A percentile compares a stretch with the other conserved stretches of the same genome.
Evolutionary conservation across 2,797 vertebrate genomes (phyloP).

Genomic region (Xiphophorus birchmanni): DNA sequence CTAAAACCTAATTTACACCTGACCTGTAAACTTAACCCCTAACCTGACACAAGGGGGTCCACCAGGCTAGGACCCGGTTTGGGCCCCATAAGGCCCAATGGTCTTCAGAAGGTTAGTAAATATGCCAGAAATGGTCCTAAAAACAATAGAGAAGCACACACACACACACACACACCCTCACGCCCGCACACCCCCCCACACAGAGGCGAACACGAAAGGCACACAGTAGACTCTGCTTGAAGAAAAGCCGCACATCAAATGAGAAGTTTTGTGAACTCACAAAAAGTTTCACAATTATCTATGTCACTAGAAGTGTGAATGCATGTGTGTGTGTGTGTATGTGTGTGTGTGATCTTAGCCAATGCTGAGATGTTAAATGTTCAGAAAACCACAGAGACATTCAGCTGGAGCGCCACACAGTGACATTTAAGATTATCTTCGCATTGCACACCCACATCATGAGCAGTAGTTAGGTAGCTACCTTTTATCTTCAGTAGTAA

Average conservation of each 20-base stretch:
- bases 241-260: slow-evolving; percentile 18
- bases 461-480: slow-evolving; percentile 22
- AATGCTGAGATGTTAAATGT: slow-evolving; percentile 38
- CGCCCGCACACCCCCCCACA: too few species aligned
- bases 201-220: slow-evolving; percentile 3
- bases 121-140: neutral
- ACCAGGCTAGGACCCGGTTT: neutral
- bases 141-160: too few species aligned
- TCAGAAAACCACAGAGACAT: slow-evolving; percentile 71
- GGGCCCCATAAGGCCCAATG: neutral
- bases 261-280: slow-evolving; percentile 33
- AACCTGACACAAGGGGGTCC: neutral
- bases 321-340: neutral
- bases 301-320: neutral
- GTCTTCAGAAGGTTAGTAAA: neutral
- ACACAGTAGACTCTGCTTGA: slow-evolving; percentile 9
- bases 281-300: slow-evolving; percentile 21
- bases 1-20: neutral
- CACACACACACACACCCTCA: too few species aligned
- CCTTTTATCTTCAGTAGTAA: neutral
- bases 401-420: slow-evolving; percentile 31
- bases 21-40: neutral
- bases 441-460: slow-evolving; percentile 10
- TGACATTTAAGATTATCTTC: slow-evolving; percentile 59
- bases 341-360: slow-evolving; percentile 21